Base-by-base conservation (phyloP, 2,888 invertebrate species). In the Gibbula magus region DNA sequence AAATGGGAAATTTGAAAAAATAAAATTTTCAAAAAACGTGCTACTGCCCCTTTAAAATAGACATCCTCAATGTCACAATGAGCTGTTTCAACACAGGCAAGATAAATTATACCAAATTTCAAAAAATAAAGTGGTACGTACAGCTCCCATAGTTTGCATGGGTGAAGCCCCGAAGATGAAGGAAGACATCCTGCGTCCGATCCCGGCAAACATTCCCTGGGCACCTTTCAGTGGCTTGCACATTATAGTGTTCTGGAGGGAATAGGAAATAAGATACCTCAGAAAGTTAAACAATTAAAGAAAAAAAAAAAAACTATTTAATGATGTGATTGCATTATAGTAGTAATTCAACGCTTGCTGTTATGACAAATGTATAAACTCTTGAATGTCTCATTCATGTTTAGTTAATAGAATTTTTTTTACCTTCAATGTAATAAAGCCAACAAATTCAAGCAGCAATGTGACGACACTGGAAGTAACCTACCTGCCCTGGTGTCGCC, bases 161-260 rank as follows among this genome's bases (percentile, higher is more conserved):
- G 93, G 93, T 66, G 93, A 90, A 20, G 93, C 91, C 0, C 97
- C 96, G 92, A 97, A 97, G 90, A 97, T 96, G 45, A 97, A 94
- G 2, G 96, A 95, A 0, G 96, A 96, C 91, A 97, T 96, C 79
- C 96, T 94, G 1, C 96, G 95, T 0, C 97, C 96, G 84, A 98
- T 95, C 0, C 98, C 97, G 8, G 97, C 97, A 56, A 98, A 94
- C 86, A 94, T 90, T n/a, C 94, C 93, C 75, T 92, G 92, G 5
- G 90, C 82, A 10, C 91, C 84, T 80, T 91, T 92, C 76, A 94
- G 82, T 22, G 91, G 89, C 7, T 91, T 91, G 81, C 92, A 93
- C 53, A 85, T 86, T 35, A 93, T 87, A 2, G 94, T 94, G 87
- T 88, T 92, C 91, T 93, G 87, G 52, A 85, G 77, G 32, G 0